These are phyloP conservation scores for Guaruba guarouba DNA, from an alignment of 2,113 vertebrate genomes.

Conservation along the genomic window DNA sequence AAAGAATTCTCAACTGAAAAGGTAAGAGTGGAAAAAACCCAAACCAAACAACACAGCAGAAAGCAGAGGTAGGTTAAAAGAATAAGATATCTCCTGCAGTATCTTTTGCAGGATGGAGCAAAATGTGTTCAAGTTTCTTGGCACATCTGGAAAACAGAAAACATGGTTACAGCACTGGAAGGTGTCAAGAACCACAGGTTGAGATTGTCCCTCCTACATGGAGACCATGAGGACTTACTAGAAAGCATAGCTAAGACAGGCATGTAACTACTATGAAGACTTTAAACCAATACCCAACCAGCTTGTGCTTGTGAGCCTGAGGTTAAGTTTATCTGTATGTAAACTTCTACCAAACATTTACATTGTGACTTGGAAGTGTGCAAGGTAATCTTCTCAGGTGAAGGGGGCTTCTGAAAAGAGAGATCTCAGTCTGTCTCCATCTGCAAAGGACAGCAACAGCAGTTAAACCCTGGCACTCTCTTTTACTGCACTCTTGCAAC, in stretches of 20 bases:
- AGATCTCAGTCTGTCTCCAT: not conserved
- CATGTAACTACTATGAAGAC: not conserved
- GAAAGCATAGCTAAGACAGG: not conserved
- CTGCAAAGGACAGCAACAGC: not conserved
- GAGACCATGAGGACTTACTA: not conserved
- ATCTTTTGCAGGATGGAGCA: not conserved
- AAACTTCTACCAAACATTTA: slow-evolving; percentile 9
- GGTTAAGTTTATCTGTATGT: not conserved
- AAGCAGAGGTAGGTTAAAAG: not conserved
- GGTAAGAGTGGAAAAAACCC: not conserved
- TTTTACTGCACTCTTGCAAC: not conserved
- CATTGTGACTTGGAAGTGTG: not conserved
- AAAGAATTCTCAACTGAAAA: slow-evolving; percentile 11
- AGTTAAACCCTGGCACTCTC: not conserved
- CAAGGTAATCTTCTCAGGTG: not conserved
- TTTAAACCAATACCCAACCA: not conserved
- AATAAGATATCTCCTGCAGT: not conserved
- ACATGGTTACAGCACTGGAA: rapidly evolving
- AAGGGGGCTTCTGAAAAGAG: not conserved
- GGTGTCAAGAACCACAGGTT: not conserved
- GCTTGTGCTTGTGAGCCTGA: not conserved
- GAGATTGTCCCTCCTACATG: not conserved
- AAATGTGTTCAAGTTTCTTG: not conserved
- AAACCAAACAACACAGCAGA: not conserved
- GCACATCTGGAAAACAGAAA: not conserved